Evolutionary conservation across 2,113 vertebrate genomes (phyloP).

Genomic region (Gymnobelideus leadbeateri): DNA sequence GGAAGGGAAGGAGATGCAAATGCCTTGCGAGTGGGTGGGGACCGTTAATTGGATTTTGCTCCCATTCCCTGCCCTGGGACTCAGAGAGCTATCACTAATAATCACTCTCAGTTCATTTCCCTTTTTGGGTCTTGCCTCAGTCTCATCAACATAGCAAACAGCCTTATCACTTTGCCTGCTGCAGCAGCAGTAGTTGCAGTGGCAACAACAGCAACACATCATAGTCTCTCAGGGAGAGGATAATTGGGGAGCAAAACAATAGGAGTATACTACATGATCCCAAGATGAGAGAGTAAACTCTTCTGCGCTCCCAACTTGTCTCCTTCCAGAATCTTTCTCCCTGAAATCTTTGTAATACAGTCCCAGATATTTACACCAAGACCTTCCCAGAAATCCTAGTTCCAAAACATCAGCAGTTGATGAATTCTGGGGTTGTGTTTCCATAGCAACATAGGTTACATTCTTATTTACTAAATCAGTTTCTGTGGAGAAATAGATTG

Average conservation of each 20-base stretch:
- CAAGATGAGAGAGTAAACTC: neutral
- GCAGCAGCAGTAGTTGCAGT: neutral
- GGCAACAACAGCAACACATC: neutral
- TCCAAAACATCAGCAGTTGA: slow-evolving; percentile 25
- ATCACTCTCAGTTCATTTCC: neutral
- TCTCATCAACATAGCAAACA: neutral
- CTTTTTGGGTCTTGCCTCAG: slow-evolving; percentile 1
- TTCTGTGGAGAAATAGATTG: slow-evolving; percentile 18
- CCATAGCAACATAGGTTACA: neutral
- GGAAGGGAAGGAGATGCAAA: neutral
- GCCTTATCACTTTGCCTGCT: neutral
- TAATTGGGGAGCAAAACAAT: neutral
- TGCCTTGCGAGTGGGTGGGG: neutral
- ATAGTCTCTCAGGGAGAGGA: neutral
- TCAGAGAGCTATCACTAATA: neutral
- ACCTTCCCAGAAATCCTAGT: neutral
- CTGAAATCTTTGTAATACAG: neutral
- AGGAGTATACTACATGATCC: neutral
- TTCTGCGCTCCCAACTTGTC: neutral
- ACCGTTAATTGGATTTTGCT: neutral
- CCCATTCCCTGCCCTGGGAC: neutral
- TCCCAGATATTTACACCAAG: neutral
- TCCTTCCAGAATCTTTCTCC: neutral
- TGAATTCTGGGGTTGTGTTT: slow-evolving; percentile 36
- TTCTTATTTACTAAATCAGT: slow-evolving; percentile 3